Conservation (phyloP, 2,113 vertebrate genomes). For the Xenotilapia caudafasciata region DNA sequence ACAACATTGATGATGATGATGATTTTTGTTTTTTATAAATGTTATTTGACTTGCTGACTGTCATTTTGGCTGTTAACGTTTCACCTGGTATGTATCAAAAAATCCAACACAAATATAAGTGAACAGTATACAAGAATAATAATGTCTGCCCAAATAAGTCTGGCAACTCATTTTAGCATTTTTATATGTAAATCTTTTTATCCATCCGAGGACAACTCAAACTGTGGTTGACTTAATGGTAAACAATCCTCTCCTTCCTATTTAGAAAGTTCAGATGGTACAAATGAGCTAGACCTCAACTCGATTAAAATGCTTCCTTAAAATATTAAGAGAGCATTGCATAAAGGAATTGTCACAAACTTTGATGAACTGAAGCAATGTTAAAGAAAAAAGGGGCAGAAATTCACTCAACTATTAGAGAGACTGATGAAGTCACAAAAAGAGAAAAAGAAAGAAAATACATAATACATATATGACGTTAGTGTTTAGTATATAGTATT, state of each 20-base stretch:
- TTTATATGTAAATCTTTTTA: not conserved
- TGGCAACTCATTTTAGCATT: not conserved
- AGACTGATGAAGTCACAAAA: not conserved
- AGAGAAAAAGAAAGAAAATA: not conserved
- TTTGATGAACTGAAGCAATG: not conserved
- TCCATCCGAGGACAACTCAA: not conserved
- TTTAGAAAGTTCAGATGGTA: not conserved
- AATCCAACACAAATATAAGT: not conserved
- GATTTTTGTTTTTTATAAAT: not conserved
- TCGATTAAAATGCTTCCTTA: not conserved
- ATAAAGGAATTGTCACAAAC: not conserved
- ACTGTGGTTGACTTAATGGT: not conserved
- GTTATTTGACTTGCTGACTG: not conserved
- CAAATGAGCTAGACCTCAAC: not conserved
- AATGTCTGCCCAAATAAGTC: not conserved
- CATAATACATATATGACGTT: not conserved
- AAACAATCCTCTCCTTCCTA: not conserved
- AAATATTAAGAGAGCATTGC: not conserved
- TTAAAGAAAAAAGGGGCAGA: not conserved
- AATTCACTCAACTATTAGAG: not conserved
- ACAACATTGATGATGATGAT: not conserved
- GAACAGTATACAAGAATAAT: not conserved
- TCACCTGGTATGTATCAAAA: not conserved
- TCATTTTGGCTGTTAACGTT: not conserved
- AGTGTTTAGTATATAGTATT: not conserved